Conservation (phyloP, 35 echinoderm and acorn worm species). For the Apostichopus parvimensis region DNA sequence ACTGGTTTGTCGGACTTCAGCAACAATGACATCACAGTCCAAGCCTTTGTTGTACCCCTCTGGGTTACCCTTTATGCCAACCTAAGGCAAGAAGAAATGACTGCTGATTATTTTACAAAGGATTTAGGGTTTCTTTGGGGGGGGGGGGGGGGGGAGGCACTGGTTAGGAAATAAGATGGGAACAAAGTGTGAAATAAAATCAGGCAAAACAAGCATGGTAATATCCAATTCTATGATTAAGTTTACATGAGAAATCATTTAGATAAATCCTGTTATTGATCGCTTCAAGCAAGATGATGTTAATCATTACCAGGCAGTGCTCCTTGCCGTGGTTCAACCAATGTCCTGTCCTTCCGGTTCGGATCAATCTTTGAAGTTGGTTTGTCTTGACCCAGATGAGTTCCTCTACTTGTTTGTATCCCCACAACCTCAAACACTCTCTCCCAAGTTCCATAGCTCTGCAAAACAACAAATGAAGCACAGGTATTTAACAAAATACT, state of each 20-base stretch:
- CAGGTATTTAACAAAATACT: no score
- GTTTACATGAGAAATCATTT: no score
- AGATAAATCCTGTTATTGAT: no score
- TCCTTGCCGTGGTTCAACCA: conserved; percentile 99
- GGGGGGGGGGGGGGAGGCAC: no score
- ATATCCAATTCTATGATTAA: no score
- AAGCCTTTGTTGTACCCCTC: conserved; percentile 90
- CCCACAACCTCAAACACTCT: conserved; percentile 92
- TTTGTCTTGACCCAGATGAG: conserved; percentile 99
- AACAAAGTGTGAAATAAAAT: no score
- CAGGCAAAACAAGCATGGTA: no score
- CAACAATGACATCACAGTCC: conserved; percentile 99
- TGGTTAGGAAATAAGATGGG: no score
- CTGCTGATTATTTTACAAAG: no score
- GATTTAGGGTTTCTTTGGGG: no score
- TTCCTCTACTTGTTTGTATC: conserved; percentile 83
- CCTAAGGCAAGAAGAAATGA: conserved; percentile 41
- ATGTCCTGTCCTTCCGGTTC: conserved; percentile 93
- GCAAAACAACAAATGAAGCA: neutral
- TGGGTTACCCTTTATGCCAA: conserved; percentile 91
- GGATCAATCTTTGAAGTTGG: conserved; percentile 91
- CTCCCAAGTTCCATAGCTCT: conserved; percentile 98
- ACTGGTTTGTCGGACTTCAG: conserved; percentile 95
- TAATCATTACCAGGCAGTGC: conserved; percentile 81
- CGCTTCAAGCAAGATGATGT: no score